Evolutionary conservation across 2,113 vertebrate genomes (phyloP).

Genomic region (Odobenus rosmarus): DNA sequence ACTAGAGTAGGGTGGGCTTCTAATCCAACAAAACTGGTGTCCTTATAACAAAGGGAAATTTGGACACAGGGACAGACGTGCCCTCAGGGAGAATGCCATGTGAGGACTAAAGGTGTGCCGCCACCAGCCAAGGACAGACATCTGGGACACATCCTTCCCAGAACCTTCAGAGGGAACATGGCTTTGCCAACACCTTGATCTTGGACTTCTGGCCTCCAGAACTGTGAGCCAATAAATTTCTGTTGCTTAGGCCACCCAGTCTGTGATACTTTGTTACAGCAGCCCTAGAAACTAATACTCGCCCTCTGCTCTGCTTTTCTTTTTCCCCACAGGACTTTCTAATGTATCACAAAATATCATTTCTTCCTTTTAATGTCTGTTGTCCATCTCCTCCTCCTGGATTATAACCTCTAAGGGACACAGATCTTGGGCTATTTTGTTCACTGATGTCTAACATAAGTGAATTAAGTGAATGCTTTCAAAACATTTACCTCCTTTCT

Average conservation of each 20-base stretch:
- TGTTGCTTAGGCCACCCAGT: not conserved
- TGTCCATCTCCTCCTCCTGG: not conserved
- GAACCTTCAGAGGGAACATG: not conserved
- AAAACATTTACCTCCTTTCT: not conserved
- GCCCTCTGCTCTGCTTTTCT: not conserved
- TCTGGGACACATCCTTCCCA: not conserved
- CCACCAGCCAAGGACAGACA: not conserved
- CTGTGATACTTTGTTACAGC: not conserved
- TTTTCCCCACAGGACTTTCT: not conserved
- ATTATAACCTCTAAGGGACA: not conserved
- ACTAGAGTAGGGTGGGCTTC: not conserved
- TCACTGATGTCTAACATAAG: not conserved
- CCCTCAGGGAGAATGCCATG: not conserved
- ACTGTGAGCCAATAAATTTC: not conserved
- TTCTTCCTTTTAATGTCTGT: not conserved
- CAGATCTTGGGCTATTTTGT: not conserved
- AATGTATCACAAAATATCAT: not conserved
- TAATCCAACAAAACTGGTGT: not conserved
- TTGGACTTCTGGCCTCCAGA: not conserved
- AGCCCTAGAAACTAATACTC: not conserved
- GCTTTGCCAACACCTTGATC: not conserved
- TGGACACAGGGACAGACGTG: not conserved
- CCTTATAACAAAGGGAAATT: not conserved
- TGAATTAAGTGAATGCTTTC: not conserved
- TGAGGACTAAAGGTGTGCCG: not conserved